Base-by-base conservation (phyloP, 2,113 vertebrate species). In the Percopsis transmontana region DNA sequence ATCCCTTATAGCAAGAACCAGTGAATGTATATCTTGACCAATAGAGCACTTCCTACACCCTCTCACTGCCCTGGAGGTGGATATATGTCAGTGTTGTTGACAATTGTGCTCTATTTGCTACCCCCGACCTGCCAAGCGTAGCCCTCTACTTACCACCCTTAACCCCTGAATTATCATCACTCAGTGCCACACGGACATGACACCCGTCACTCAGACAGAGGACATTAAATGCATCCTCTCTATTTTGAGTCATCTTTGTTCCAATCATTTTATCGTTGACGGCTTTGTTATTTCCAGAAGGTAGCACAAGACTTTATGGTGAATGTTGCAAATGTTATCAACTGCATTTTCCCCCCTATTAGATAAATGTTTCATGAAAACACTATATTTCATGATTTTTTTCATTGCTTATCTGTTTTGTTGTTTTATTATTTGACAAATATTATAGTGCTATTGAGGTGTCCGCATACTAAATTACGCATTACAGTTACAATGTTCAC, bases 121-220 rank as follows among this genome's bases (percentile, higher is more conserved):
- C 63, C 62, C 64, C 55, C 56, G 23, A 57, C 40, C 58, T 70
- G 56, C 54, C 20, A 57, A 68, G 62, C 64, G 76, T 68, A 79
- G 68, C 54, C 73, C 74, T 56, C 56, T 66, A 61, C 70, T 45
- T 62, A 47, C 61, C 51, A 40, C 69, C 44, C 61, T 42, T 24
- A 44, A 55, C 51, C 45, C 68, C 39, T 48, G 60, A 69, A 59
- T 80, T 70, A 75, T 76, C 68, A 55, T 83, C 84, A 80, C 79
- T 78, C 71, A 70, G 65, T 77, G 74, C 83, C 61, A 82, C 70
- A 67, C 61, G n/a, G 66, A 84, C 79, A 78, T 80, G 76, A 77
- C 73, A 70, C 74, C 68, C 72, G 79, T 74, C 82, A 77, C 72
- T 86, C 75, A 78, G 65, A 66, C 64, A 0, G 40, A 81, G 66